Evolutionary conservation across 2,113 vertebrate species (phyloP).

Genomic region (Tachuris rubrigastra): DNA sequence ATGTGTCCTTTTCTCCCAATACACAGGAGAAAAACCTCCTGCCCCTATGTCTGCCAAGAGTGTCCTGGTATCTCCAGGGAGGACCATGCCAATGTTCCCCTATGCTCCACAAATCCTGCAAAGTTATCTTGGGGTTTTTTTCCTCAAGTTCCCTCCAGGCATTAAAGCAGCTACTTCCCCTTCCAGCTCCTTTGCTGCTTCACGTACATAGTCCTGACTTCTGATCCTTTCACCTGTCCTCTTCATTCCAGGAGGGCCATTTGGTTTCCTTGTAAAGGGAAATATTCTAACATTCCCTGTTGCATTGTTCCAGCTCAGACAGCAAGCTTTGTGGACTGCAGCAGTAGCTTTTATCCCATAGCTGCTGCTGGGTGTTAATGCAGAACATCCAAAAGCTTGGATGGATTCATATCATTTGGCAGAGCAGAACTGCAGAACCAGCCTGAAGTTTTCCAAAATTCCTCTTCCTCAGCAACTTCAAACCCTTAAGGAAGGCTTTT

Average conservation of each 20-base stretch:
- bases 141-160: background rate
- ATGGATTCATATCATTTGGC: background rate
- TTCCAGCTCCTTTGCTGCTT: background rate
- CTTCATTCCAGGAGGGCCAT: background rate
- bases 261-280: background rate
- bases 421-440: background rate
- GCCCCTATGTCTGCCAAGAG: background rate
- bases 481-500: background rate
- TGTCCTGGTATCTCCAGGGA: background rate
- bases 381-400: background rate
- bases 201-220: rapidly evolving
- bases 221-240: background rate
- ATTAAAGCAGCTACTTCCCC: background rate
- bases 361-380: background rate
- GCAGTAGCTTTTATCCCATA: background rate
- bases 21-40: background rate
- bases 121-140: background rate
- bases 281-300: background rate
- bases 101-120: background rate
- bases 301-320: background rate
- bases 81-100: background rate
- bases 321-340: background rate
- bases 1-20: background rate
- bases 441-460: background rate
- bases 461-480: background rate